Base-by-base conservation (phyloP, 2,888 invertebrate species). In the Caenorhabditis plicata region DNA sequence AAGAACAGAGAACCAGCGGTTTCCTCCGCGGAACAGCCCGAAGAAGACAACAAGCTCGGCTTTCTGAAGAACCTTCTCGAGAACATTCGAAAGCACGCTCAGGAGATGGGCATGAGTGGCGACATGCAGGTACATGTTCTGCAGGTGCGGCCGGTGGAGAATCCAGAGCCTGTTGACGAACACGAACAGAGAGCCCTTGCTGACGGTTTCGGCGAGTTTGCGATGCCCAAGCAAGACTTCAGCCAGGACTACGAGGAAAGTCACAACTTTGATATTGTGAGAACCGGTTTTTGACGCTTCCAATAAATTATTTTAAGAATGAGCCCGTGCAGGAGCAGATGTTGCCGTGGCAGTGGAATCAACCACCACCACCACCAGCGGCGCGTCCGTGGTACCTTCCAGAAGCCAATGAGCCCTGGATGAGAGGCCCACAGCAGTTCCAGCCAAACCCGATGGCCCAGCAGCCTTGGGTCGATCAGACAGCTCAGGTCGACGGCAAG, bases 71-170 rank as follows among this genome's bases (percentile, higher is more conserved):
- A 58, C 13, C 58, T 77, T 23, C 51, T 77, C 46, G 71, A 74
- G 35, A 70, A 68, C 22, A 74, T 77, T 42, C 55, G 74, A 35
- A 63, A 74, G 44, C 69, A 75, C 38, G 77, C 77, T 7, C 70
- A 62, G 33, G 53, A 58, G 19, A 48, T 61, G 46, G 73, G 74
- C 45, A 53, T 75, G 33, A 64, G 66, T 29, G 74, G 74, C 22
- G 75, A 74, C 20, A 77, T 77, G 74, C 73, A 77, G 46, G 74
- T 77, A 13, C 75, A 75, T 32, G 74, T 77, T 20, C 70, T 77
- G 25, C 72, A 75, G 49, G 73, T 75, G 9, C 70, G 73, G 39
- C 75, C 75, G 5, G 48, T 68, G 39, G 43, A 33, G 19, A 20
- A 4, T 29, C 36, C 25, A 42, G n/a, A n/a, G n/a, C n/a, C n/a